Percentiles rank a stretch among this genome's conserved stretches.
Conservation (phyloP, 2,113 vertebrate genomes). For the Planiliza haematocheilus region DNA sequence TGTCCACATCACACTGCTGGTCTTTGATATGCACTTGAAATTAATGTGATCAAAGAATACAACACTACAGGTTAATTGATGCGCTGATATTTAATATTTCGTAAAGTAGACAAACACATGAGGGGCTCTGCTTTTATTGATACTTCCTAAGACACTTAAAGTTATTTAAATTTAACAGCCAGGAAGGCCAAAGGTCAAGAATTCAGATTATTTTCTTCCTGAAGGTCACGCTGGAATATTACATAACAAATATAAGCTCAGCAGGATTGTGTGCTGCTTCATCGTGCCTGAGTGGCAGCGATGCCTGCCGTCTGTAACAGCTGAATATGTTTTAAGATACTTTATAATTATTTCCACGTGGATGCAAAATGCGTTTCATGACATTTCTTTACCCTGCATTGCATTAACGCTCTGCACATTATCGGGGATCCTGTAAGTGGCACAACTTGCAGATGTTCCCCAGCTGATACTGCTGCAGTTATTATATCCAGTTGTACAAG, state of each 20-base stretch:
- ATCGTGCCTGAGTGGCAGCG: background rate
- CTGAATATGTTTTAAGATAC: background rate
- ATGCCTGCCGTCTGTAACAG: background rate
- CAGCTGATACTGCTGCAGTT: background rate
- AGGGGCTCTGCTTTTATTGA: background rate
- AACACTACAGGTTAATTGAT: too few species aligned
- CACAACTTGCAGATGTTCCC: slow-evolving; percentile 1
- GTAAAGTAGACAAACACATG: too few species aligned
- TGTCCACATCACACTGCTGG: too few species aligned
- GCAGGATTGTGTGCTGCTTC: background rate
- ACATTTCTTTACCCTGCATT: background rate
- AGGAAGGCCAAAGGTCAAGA: background rate
- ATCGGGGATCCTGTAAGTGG: background rate
- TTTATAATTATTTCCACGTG: background rate
- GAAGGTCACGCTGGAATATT: background rate
- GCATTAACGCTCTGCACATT: too few species aligned
- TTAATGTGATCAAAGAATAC: too few species aligned
- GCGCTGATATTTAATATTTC: too few species aligned
- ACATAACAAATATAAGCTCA: background rate
- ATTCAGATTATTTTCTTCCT: background rate
- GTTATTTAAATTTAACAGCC: background rate
- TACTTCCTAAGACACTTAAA: background rate
- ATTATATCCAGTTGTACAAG: background rate
- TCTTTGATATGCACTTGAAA: too few species aligned
- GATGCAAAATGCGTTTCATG: too few species aligned